Conservation (phyloP, 2,113 vertebrate species). For the Verasper variegatus region DNA sequence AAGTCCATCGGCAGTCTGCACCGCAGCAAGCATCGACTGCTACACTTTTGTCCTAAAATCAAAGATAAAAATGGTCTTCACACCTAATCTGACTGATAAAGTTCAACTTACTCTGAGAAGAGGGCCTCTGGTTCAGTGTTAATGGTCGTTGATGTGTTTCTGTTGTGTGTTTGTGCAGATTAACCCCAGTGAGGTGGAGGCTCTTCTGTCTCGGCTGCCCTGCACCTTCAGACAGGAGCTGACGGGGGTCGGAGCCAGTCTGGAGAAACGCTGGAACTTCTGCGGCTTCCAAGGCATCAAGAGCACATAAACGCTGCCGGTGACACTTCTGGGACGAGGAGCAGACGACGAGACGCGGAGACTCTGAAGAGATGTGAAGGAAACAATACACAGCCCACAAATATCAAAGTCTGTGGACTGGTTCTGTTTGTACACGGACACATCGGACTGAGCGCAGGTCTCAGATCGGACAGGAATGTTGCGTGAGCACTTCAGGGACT, state of each 20-base stretch:
- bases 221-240: slow-evolving; percentile 95
- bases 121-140: neutral
- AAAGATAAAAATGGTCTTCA: too few relatives aligned
- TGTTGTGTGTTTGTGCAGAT: slow-evolving; percentile 81
- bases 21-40: too few relatives aligned
- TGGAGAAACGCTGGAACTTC: slow-evolving; percentile 98
- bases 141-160: neutral
- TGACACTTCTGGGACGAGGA: slow-evolving; percentile 20
- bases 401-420: slow-evolving; percentile 42
- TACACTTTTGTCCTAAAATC: too few relatives aligned
- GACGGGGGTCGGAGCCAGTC: slow-evolving; percentile 93
- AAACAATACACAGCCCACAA: slow-evolving; percentile 16
- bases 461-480: slow-evolving; percentile 38
- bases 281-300: slow-evolving; percentile 95
- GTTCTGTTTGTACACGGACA: slow-evolving; percentile 32
- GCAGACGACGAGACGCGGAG: slow-evolving; percentile 24
- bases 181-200: slow-evolving; percentile 89
- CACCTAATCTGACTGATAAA: too few relatives aligned
- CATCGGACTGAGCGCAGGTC: slow-evolving; percentile 42
- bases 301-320: slow-evolving; percentile 80
- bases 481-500: slow-evolving; percentile 54
- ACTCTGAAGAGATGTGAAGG: slow-evolving; percentile 37
- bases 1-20: too few relatives aligned
- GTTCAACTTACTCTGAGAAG: too few relatives aligned
- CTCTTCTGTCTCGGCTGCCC: slow-evolving; percentile 90